A percentile compares a stretch with the other conserved stretches of the same genome.
Evolutionary conservation across 2,113 vertebrate genomes (phyloP).

Genomic region (Helogale parvula): DNA sequence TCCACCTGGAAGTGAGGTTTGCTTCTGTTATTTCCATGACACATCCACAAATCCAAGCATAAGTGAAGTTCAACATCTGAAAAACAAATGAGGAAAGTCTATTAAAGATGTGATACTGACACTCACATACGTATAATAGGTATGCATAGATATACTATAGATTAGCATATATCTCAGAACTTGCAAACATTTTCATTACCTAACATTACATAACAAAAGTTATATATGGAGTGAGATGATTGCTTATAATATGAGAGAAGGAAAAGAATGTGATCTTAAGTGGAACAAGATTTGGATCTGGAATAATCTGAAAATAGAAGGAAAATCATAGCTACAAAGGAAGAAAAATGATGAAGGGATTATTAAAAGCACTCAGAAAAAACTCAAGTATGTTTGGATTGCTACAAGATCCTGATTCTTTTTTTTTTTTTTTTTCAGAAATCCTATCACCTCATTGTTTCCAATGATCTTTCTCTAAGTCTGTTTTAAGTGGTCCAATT

Average conservation of each 20-base stretch:
- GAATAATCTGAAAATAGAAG: background rate
- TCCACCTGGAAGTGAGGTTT: background rate
- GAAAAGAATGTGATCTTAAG: background rate
- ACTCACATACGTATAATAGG: background rate
- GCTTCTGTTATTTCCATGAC: background rate
- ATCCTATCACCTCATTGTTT: background rate
- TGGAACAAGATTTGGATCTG: background rate
- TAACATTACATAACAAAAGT: background rate
- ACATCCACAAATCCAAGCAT: background rate
- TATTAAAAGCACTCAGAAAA: background rate
- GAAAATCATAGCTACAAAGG: background rate
- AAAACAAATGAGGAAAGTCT: background rate
- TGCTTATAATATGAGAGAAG: background rate
- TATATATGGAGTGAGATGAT: background rate
- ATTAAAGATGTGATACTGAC: background rate
- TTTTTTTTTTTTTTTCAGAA: background rate
- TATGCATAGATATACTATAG: background rate
- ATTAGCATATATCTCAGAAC: background rate
- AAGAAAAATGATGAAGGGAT: background rate
- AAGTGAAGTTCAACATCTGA: background rate
- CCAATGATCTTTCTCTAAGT: background rate
- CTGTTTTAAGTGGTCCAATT: background rate
- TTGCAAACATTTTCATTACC: background rate
- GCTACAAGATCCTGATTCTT: background rate
- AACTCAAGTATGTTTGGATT: background rate